Conservation (phyloP, 30 jellyfish, hydroid and myxozoan genomes). For the Aurelia sp. region DNA sequence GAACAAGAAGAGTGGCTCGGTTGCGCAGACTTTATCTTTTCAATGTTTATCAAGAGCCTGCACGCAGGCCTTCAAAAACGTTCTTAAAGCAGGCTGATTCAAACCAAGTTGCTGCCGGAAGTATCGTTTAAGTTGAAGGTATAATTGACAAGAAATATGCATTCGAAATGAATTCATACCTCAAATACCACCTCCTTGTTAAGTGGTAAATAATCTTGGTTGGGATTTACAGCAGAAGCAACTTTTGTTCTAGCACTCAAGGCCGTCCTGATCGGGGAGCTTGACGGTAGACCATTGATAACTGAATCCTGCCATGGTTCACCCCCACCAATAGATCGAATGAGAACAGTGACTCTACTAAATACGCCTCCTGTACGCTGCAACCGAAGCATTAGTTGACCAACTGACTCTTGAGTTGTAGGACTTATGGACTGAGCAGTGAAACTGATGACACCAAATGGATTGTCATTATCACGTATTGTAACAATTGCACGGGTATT, state of each 20-base stretch:
- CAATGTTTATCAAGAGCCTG: too few relatives aligned
- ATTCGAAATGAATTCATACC: conserved; percentile 3
- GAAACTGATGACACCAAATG: conserved; percentile 89
- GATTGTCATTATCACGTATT: conserved; percentile 93
- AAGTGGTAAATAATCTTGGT: conserved; percentile 44
- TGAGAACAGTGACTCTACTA: conserved; percentile 80
- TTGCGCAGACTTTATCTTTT: too few relatives aligned
- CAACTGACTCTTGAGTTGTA: conserved; percentile 65
- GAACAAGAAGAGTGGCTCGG: too few relatives aligned
- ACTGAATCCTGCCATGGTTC: conserved; percentile 85
- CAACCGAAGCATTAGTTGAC: conserved; percentile 46
- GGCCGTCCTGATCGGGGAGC: conserved; percentile 56
- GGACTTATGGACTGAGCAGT: conserved; percentile 25
- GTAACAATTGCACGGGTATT: conserved; percentile 53
- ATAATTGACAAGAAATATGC: not conserved
- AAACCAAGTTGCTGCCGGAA: too few relatives aligned
- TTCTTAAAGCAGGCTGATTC: too few relatives aligned
- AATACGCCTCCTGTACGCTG: conserved; percentile 86
- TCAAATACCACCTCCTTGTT: conserved; percentile 47
- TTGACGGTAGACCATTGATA: conserved; percentile 39
- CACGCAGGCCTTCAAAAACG: too few relatives aligned
- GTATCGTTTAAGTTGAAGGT: too few relatives aligned
- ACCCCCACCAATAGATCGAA: conserved; percentile 93
- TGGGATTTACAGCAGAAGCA: conserved; percentile 63
- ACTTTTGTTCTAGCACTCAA: conserved; percentile 47